Percentiles rank a stretch among this genome's conserved stretches.
phyloP scores from a whole-genome alignment of 2,797 vertebrate genomes.

The Carduelis carduelis region DNA sequence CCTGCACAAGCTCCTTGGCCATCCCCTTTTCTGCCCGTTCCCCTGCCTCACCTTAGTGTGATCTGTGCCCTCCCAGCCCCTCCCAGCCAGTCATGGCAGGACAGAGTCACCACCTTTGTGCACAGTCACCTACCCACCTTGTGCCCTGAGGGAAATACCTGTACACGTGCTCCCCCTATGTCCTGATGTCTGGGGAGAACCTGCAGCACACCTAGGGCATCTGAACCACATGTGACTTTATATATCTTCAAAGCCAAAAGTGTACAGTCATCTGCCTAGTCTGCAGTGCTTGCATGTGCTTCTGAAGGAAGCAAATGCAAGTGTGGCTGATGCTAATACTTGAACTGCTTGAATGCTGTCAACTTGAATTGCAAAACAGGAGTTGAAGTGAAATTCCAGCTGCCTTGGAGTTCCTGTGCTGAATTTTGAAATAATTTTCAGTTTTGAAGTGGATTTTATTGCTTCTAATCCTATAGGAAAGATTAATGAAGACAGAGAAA shows the following conservation, averaged over 20 bases:
- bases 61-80: background rate
- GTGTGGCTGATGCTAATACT: background rate
- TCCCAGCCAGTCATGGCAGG: accelerated
- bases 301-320: background rate
- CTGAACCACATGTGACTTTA: background rate
- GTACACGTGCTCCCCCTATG: accelerated
- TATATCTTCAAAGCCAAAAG: background rate
- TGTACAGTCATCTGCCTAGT: background rate
- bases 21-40: accelerated
- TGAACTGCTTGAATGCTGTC: background rate
- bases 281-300: background rate
- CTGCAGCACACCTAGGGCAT: background rate
- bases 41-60: accelerated
- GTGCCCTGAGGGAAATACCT: background rate
- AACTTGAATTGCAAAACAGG: conserved; percentile 1
- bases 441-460: conserved; percentile 18
- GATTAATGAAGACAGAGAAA: background rate
- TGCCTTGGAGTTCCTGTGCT: conserved; percentile 19
- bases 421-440: conserved; percentile 11
- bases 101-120: background rate
- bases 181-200: background rate
- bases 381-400: conserved; percentile 42
- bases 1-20: background rate
- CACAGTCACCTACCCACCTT: accelerated
- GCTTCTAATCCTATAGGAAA: background rate